Base-by-base conservation (phyloP, 2,888 invertebrate species). In the Sturmia bella region DNA sequence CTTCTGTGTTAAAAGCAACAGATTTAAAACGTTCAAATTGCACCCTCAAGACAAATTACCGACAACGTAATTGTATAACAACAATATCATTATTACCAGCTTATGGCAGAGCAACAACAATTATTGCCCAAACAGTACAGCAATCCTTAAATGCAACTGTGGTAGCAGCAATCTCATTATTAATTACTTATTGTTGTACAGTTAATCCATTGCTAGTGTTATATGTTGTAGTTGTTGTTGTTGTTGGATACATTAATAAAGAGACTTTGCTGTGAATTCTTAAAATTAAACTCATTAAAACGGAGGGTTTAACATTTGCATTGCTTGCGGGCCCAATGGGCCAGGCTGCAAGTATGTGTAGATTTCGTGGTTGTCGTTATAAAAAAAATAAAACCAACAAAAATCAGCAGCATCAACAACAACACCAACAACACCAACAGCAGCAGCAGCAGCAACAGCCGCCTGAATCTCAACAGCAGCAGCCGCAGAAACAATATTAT, bases 311-410 rank as follows among this genome's bases (percentile, higher is more conserved):
- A 90, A 90, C 90, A 88, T 89, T 89, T 85, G 90, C 89, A 86
- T 89, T 91, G 89, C 89, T 90, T 88, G 91, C 91, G 89, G 91
- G 90, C 90, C 91, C 91, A 89, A 95, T 95, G 95, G 95, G 95
- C 93, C 95, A 95, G 92, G 93, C 94, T 92, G 94, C 94, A 93
- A 95, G 94, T 91, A 95, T 95, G 95, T 95, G 95, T 92, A 94
- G 94, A 93, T 93, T 95, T 91, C 94, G 94, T 92, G 94, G 94
- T 93, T 93, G 94, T 92, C 94, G 94, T 91, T 94, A 94, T 92
- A 95, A 95, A 93, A 95, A 94, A 92, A 94, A 94, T 93, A 94
- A 92, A 85, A 78, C 84, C 76, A 88, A 87, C 52, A 89, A 85
- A 73, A 84, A 84, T 76, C 84, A 78, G 56, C 75, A 75, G 9